These are phyloP conservation scores for Tragelaphus strepsiceros DNA, from an alignment of 2,113 vertebrate species.

Conservation along the genomic window DNA sequence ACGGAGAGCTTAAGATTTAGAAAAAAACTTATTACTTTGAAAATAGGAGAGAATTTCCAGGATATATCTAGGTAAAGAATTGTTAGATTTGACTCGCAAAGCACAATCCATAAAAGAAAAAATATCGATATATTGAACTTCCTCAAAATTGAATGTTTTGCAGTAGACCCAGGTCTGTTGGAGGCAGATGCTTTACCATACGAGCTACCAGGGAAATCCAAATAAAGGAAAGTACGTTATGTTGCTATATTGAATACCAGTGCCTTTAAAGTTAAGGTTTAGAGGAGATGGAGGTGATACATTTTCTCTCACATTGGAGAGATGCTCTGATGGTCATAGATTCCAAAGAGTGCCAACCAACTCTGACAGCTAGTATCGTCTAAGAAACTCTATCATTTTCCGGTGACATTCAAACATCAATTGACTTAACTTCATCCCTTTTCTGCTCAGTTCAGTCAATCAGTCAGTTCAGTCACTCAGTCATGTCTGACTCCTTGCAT, in stretches of 20 bases:
- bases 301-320: not conserved
- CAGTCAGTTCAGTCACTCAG: not conserved
- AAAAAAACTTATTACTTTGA: not conserved
- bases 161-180: not conserved
- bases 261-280: not conserved
- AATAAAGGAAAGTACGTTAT: not conserved
- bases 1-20: not conserved
- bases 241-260: not conserved
- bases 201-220: not conserved
- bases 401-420: not conserved
- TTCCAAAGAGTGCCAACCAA: not conserved
- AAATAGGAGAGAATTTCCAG: not conserved
- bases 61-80: not conserved
- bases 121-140: not conserved
- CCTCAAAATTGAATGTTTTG: not conserved
- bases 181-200: not conserved
- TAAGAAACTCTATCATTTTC: not conserved
- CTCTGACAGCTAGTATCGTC: not conserved
- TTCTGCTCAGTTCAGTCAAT: not conserved
- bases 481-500: not conserved
- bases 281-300: not conserved
- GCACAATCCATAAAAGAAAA: not conserved
- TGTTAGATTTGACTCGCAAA: not conserved
- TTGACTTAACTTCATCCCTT: not conserved
- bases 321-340: not conserved